phyloP scores from a whole-genome alignment of 2,888 invertebrate genomes.

The Leptopilina myrica region DNA sequence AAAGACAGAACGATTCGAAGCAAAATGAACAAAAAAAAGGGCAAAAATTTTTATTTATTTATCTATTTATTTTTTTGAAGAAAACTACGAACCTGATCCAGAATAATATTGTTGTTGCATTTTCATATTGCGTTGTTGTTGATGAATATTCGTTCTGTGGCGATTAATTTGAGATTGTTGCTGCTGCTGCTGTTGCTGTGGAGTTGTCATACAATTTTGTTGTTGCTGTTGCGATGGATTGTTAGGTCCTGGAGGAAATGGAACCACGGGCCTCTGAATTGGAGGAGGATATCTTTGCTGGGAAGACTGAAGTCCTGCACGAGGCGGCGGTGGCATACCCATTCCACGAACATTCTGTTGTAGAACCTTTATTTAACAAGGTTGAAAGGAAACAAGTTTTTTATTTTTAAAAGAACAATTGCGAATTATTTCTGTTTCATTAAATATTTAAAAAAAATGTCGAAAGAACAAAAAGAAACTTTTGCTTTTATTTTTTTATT shows the following conservation, averaged over 20 bases:
- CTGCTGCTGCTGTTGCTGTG: conserved; percentile 72
- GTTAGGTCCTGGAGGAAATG: conserved; percentile 76
- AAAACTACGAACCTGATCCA: conserved; percentile 75
- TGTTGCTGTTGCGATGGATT: conserved; percentile 73
- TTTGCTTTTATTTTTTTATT: too few relatives aligned
- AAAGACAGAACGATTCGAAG: too few relatives aligned
- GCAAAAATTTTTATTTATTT: too few relatives aligned
- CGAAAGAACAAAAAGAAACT: too few relatives aligned
- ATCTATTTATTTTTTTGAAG: not conserved
- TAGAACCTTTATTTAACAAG: conserved; percentile 60
- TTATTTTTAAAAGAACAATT: too few relatives aligned
- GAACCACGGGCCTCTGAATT: conserved; percentile 78
- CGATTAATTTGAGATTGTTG: conserved; percentile 69
- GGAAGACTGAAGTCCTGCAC: conserved; percentile 72
- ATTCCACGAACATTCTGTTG: conserved; percentile 75
- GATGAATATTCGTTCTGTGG: conserved; percentile 73
- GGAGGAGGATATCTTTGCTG: conserved; percentile 78
- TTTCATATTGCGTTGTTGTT: conserved; percentile 72
- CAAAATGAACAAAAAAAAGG: too few relatives aligned
- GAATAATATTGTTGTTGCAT: conserved; percentile 79
- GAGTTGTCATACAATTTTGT: conserved; percentile 74
- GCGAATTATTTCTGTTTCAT: too few relatives aligned
- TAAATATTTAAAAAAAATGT: too few relatives aligned
- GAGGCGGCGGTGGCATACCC: conserved; percentile 75
- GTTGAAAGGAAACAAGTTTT: too few relatives aligned